Evolutionary conservation across 2,888 invertebrate genomes (phyloP), one percentile per base, ranked within the genome.

Genomic region (Scelioninae gen. 2): DNA sequence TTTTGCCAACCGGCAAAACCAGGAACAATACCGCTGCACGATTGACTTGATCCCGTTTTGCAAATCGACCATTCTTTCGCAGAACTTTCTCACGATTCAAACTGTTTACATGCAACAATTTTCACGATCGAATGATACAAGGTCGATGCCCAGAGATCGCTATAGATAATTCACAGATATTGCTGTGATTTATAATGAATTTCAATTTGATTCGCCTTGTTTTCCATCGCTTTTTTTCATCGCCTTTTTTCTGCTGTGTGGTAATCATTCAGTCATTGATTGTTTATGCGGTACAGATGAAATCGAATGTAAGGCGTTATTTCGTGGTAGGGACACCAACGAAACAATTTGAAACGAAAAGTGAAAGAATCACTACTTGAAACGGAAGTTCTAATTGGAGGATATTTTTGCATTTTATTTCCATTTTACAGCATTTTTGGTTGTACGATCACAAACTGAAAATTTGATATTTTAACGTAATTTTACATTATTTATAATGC

Each of bases 51-150:
- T 61, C 63, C 43, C 43, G 63, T 57, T 70, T 50, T 43, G 33
- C 37, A 39, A 55, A 63, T 48, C 46, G 11, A 19, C 53, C 3
- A 57, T 61, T 61, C 46, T 52, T 58, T 37, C 39, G 13, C 15
- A 15, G 28, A 46, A 68, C 28, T 60, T 68, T 68, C 68, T 60
- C 68, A 68, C 60, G 68, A 53, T 60, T 15, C 28, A 22, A 60
- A 7, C 6, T 19, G 41, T 25, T 19, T 57, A 55, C 45, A 37
- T 52, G 41, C 52, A 58, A 35, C 25, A 37, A 41, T 68, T 68
- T 60, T 70, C 57, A 63, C 50, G 63, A 57, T 63, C 43, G 39
- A 63, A 39, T 53, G 55, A 33, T 48, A 37, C 63, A 70, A 70
- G 63, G 70, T 58, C 70, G 63, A 57, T 63, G 63, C 18, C 50